A percentile compares a stretch with the other conserved stretches of the same genome.
phyloP scores from a whole-genome alignment of 2,113 vertebrate species.

The Trogon melanurus region DNA sequence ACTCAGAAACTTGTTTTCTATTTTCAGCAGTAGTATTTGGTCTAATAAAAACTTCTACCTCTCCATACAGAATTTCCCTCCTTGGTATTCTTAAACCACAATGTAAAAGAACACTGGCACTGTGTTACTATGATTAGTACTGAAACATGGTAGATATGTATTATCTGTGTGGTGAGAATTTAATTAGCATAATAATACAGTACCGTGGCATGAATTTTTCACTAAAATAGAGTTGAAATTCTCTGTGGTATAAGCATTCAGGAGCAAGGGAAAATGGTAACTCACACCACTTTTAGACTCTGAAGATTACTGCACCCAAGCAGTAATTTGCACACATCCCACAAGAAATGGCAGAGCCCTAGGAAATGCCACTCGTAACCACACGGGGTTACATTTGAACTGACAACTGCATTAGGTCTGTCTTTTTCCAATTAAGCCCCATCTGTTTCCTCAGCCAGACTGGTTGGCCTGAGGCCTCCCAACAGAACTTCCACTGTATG shows the following conservation, averaged over 20 bases:
- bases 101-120: not conserved
- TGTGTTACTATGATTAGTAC: not conserved
- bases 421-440: conserved; percentile 46
- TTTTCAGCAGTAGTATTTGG: conserved; percentile 15
- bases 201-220: not conserved
- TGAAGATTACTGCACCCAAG: not conserved
- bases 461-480: conserved; percentile 8
- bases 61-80: not conserved
- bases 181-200: conserved; percentile 27
- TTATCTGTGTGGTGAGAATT: not conserved
- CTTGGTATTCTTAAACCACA: not conserved
- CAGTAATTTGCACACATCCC: conserved; percentile 48
- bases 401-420: not conserved
- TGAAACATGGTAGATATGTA: not conserved
- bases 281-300: not conserved
- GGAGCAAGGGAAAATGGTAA: not conserved
- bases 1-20: conserved; percentile 29
- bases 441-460: not conserved
- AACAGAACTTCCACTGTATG: not conserved
- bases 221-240: not conserved
- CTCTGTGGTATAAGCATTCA: not conserved
- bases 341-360: conserved; percentile 44
- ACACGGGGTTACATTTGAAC: not conserved
- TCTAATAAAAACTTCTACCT: conserved; percentile 35
- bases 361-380: conserved; percentile 46